Conservation (phyloP, 1,140 invertebrate species). For the Drosophila elegans region DNA sequence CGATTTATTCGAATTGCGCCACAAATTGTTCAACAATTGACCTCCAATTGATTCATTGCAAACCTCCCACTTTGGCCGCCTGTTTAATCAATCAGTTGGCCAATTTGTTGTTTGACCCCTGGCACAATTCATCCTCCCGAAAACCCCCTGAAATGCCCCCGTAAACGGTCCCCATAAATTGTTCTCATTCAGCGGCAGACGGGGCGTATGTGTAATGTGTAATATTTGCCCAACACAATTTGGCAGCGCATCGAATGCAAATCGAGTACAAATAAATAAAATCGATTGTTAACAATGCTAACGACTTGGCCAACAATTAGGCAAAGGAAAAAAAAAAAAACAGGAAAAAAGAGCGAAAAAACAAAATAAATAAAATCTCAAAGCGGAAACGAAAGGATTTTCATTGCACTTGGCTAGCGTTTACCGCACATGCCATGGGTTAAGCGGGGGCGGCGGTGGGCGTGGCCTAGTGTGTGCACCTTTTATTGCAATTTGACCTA, state of each 20-base stretch:
- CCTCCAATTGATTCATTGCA: slow-evolving; percentile 46
- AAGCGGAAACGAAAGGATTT: slow-evolving; percentile 53
- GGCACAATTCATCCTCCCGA: background rate
- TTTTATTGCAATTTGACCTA: slow-evolving; percentile 62
- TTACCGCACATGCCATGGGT: slow-evolving; percentile 42
- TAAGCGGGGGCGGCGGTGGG: slow-evolving; percentile 24
- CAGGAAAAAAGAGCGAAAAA: slow-evolving; percentile 5
- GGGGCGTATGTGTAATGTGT: slow-evolving; percentile 58
- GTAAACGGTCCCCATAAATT: slow-evolving; percentile 4
- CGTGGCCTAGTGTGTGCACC: slow-evolving; percentile 47
- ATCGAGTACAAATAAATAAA: slow-evolving; percentile 45
- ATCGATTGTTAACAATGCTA: slow-evolving; percentile 48
- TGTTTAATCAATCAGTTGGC: slow-evolving; percentile 40
- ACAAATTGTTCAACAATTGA: slow-evolving; percentile 53
- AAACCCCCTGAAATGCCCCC: background rate
- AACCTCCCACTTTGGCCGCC: background rate
- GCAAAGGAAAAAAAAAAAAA: slow-evolving; percentile 2
- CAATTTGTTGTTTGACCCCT: slow-evolving; percentile 40
- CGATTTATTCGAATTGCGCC: slow-evolving; percentile 44
- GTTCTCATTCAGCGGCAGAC: slow-evolving; percentile 11
- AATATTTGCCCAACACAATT: slow-evolving; percentile 54
- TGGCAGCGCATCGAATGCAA: slow-evolving; percentile 45
- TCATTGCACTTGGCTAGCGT: slow-evolving; percentile 41
- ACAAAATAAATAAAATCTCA: slow-evolving; percentile 35
- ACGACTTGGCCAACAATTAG: slow-evolving; percentile 49